These are phyloP conservation scores for Heteronetta atricapilla DNA, from an alignment of 2,113 vertebrate genomes.

Conservation along the genomic window DNA sequence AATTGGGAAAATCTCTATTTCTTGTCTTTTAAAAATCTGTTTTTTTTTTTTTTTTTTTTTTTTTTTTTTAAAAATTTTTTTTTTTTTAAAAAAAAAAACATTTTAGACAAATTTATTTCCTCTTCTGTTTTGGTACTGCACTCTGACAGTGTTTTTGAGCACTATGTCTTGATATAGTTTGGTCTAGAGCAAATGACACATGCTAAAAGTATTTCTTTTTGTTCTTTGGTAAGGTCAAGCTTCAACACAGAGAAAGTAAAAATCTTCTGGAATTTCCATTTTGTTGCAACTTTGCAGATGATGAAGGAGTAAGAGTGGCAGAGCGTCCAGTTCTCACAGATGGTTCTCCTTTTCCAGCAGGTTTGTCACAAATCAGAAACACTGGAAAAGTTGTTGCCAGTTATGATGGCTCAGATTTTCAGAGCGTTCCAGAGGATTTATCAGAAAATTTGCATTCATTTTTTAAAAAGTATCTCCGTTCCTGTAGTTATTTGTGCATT, in stretches of 20 bases:
- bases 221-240: conserved; percentile 48
- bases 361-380: conserved; percentile 17
- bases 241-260: conserved; percentile 57
- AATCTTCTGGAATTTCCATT: conserved; percentile 55
- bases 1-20: not conserved
- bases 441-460: not conserved
- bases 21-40: not conserved
- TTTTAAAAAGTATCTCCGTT: not conserved
- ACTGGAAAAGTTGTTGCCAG: not conserved
- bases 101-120: not conserved
- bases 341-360: conserved; percentile 41
- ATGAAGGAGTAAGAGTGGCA: conserved; percentile 5
- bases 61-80: too few relatives aligned
- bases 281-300: conserved; percentile 12
- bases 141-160: not conserved
- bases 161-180: not conserved
- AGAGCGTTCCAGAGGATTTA: not conserved
- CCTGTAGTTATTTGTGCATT: not conserved
- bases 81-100: not conserved
- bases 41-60: too few relatives aligned
- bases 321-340: conserved; percentile 50
- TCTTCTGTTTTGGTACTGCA: not conserved
- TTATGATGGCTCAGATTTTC: not conserved
- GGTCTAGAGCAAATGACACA: not conserved
- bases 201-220: not conserved